Evolutionary conservation across 1,140 invertebrate species (phyloP), one percentile per base, ranked within the genome.

Genomic region (Caenorhabditis inopinata): DNA sequence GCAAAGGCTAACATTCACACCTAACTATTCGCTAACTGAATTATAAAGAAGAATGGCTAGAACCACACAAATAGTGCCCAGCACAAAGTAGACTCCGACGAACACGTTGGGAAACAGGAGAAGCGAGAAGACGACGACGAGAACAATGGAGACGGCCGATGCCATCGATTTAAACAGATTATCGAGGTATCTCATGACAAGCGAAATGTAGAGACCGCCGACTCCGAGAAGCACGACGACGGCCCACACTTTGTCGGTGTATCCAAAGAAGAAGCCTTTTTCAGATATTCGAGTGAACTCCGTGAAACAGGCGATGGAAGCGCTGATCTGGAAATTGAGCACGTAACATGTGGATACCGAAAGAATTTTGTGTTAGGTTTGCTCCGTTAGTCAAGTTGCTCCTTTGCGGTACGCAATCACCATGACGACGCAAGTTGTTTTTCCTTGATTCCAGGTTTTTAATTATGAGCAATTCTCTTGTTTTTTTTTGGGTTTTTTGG

Each of bases 131-230:
- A 88, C 45, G 0, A 87, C 85, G 16, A 88, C 87, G n/a, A 87
- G 77, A 45, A 88, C 84, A 42, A 88, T 88, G 11, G 85, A 85
- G 18, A 88, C 80, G 11, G 87, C 85, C 42, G 87, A 88, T 3
- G 87, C 87, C 77, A 88, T 89, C 32, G 83, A 83, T 76, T 88
- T 88, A 81, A 88, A 84, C 23, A 88, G 83, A 74, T 88, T 88
- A 79, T 88, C 87, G 58, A 88, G 75, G 77, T 88, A 81, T 47
- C 89, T 88, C 87, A 88, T 88, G 12, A 88, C 85, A 38, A 88
- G 77, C 16, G 85, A 88, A 73, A 88, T 88, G 82, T 89, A 88
- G 49, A 88, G 85, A 48, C 87, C 87, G 9, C 87, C 87, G 32
- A 89, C 73, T n/a, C 79, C 81, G 7, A 88, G 85, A 29, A 84